Evolutionary conservation across 2,888 invertebrate species (phyloP).

Genomic region (Leptinotarsa peninsularis): DNA sequence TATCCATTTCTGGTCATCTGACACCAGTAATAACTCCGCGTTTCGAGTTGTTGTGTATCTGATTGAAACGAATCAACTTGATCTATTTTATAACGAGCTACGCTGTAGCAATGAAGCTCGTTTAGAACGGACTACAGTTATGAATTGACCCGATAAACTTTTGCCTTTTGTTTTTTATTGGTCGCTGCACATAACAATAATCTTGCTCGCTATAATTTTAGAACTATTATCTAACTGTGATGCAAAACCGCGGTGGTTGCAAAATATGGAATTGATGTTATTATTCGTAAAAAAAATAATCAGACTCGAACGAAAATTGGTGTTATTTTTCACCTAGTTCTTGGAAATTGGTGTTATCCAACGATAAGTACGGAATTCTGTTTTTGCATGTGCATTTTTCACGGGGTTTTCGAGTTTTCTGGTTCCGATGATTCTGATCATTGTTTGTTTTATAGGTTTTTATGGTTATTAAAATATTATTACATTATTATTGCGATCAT

Average conservation of each 20-base stretch:
- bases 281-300: neutral
- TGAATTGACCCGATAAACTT: constrained; percentile 18
- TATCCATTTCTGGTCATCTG: constrained; percentile 9
- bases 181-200: constrained; percentile 8
- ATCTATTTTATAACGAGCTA: constrained; percentile 4
- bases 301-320: too few relatives aligned
- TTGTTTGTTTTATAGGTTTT: neutral
- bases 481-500: too few relatives aligned
- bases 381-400: neutral
- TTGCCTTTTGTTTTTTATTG: constrained; percentile 19
- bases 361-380: neutral
- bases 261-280: constrained; percentile 18
- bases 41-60: constrained; percentile 5
- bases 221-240: constrained; percentile 8
- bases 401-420: neutral
- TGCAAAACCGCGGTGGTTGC: constrained; percentile 9
- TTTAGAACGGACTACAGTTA: constrained; percentile 14
- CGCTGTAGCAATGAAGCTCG: constrained; percentile 6
- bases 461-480: too few relatives aligned
- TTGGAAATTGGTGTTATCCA: too few relatives aligned
- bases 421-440: neutral
- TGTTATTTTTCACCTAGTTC: too few relatives aligned
- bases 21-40: constrained; percentile 1
- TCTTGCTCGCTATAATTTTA: neutral
- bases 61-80: constrained; percentile 7